Base-by-base conservation (phyloP, 2,888 invertebrate species). In the Nomada lathburiana region DNA sequence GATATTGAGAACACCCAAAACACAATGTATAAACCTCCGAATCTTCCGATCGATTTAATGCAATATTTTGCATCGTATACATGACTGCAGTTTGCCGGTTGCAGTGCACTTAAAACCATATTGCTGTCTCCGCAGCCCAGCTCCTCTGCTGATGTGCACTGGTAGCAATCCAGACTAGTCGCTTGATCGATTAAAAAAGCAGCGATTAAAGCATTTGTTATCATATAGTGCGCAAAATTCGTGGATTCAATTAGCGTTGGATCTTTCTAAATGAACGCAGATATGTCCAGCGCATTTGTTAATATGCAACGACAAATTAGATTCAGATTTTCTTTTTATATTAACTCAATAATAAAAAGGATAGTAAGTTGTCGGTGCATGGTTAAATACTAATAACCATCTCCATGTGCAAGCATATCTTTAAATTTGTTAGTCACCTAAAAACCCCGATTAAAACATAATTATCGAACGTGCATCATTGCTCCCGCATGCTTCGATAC, bases 61-160 rank as follows among this genome's bases (percentile, higher is more conserved):
- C 98, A 98, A 94, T 96, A 98, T 89, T 95, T 95, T 68, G 98
- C 97, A 92, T 97, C 96, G 93, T 96, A 96, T 73, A 98, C 96
- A 93, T 96, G 95, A 90, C 95, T 95, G 94, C 97, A 97, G 91
- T 95, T 95, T 89, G 94, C 93, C 2, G 97, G 95, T 89, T 95
- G 93, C 87, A 97, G 91, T 67, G 95, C 93, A 59, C 94, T 95
- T 89, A 96, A 95, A 63, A 96, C 95, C 93, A 97, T 96, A 86
- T 96, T 95, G 94, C 96, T 96, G 92, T 96, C 96, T 93, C 96
- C 95, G 86, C 95, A 94, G 87, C 91, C 90, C 92, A 92, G 91
- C 47, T 95, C 95, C 76, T 96, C 94, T 13, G 96, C 95, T 11
- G 97, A 96, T 89, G 96, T 95, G 94, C 98, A 98, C 92, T 97